A percentile compares a stretch with the other conserved stretches of the same genome.
Evolutionary conservation across 1,140 invertebrate species (phyloP).

Genomic region (Brachionus asplanchnoidis): DNA sequence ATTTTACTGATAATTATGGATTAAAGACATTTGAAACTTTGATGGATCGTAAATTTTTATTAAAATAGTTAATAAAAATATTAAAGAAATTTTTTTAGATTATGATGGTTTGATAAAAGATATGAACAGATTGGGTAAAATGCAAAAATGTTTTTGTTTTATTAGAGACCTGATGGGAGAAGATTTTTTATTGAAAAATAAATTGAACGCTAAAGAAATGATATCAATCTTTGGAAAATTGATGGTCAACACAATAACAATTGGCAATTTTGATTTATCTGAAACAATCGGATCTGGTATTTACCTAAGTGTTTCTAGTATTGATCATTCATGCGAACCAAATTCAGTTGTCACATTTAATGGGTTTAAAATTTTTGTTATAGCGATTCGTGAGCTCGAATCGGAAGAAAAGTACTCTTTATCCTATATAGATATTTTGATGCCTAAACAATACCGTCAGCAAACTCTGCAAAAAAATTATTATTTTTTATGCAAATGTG

Average conservation of each 20-base stretch:
- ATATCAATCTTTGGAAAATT: conserved; percentile 28
- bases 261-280: conserved; percentile 27
- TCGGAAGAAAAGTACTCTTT: neutral
- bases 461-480: neutral
- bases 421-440: conserved; percentile 13
- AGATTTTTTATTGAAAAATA: neutral
- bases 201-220: neutral
- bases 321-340: conserved; percentile 38
- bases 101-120: conserved; percentile 22
- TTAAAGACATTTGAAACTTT: conserved; percentile 1
- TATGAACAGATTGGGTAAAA: neutral
- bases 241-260: neutral
- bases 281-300: conserved; percentile 26
- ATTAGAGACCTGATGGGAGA: conserved; percentile 7
- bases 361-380: neutral
- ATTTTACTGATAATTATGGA: neutral
- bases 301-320: conserved; percentile 1
- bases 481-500: conserved; percentile 27
- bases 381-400: neutral
- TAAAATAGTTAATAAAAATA: neutral
- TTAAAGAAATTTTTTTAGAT: neutral
- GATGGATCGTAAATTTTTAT: neutral
- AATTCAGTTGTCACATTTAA: conserved; percentile 12
- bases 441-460: neutral
- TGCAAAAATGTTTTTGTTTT: neutral